Percentiles rank a stretch among this genome's conserved stretches.
Conservation (phyloP, 2,888 invertebrate genomes). For the Cyclophora punctaria region DNA sequence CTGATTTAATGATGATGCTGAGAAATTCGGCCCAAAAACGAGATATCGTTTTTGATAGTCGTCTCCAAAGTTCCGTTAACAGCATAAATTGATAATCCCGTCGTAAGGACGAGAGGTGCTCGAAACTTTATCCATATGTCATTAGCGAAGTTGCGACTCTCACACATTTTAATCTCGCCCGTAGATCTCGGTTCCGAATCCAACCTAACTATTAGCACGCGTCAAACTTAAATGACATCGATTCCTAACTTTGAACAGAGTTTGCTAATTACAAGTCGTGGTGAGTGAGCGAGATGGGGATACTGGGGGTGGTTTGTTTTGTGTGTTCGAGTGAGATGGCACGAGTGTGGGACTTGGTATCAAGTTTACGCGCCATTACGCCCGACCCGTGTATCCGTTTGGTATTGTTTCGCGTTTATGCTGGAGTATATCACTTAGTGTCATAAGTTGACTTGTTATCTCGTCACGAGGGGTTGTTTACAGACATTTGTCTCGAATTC, state of each 20-base stretch:
- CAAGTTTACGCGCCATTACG: constrained; percentile 50
- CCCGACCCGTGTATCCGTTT: constrained; percentile 22
- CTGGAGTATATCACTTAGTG: constrained; percentile 6
- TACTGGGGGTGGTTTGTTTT: too few relatives aligned
- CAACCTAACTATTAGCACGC: constrained; percentile 22
- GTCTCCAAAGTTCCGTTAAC: constrained; percentile 1
- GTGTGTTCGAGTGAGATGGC: constrained; percentile 14
- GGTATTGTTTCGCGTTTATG: constrained; percentile 24
- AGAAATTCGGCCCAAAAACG: too few relatives aligned
- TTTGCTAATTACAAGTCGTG: constrained; percentile 34
- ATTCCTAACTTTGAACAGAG: constrained; percentile 39
- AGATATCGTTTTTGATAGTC: too few relatives aligned
- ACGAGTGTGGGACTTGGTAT: constrained; percentile 29
- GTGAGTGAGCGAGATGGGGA: constrained; percentile 8
- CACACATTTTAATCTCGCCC: constrained; percentile 8
- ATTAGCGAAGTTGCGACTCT: constrained; percentile 6
- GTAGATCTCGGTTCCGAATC: constrained; percentile 8
- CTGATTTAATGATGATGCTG: too few relatives aligned
- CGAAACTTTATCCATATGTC: constrained; percentile 7
- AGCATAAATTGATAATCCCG: constrained; percentile 4
- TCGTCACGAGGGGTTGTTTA: too few relatives aligned
- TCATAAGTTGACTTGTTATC: neutral
- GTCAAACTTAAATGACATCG: constrained; percentile 45
- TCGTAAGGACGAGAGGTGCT: constrained; percentile 2
- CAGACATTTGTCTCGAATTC: too few relatives aligned